Percentiles rank a stretch among this genome's conserved stretches.
Evolutionary conservation across 2,113 vertebrate genomes (phyloP).

Genomic region (Octodon degus): DNA sequence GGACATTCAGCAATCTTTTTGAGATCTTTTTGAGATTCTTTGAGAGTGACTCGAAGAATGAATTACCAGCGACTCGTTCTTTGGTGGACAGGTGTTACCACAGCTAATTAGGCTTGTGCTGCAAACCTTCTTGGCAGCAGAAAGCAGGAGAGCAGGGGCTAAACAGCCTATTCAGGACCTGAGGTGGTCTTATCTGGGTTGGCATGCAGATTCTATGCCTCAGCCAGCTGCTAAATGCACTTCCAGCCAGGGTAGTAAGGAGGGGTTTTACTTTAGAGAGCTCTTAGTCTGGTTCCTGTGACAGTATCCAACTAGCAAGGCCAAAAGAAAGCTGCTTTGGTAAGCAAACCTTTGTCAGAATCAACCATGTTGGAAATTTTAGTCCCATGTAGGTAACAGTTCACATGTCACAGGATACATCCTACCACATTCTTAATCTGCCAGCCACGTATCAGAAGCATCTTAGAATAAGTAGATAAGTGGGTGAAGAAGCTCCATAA

Average conservation of each 20-base stretch:
- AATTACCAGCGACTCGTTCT: conserved; percentile 50
- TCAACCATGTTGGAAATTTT: background rate
- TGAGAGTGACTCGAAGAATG: too few species aligned
- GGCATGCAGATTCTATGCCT: background rate
- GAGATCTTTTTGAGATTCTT: too few species aligned
- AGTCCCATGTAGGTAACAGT: background rate
- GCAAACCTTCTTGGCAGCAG: background rate
- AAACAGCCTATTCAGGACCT: background rate
- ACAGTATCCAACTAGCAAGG: background rate
- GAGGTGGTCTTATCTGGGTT: background rate
- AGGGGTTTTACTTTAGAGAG: background rate
- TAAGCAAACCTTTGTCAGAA: background rate
- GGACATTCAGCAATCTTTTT: conserved; percentile 27
- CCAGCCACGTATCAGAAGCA: background rate
- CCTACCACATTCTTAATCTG: background rate
- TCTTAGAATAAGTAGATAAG: background rate
- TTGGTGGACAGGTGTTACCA: background rate
- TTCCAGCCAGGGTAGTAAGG: background rate
- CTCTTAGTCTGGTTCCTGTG: background rate
- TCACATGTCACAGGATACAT: background rate
- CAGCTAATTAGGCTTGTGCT: conserved; percentile 36
- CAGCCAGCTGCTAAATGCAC: background rate
- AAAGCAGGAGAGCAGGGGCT: background rate
- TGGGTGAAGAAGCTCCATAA: background rate
- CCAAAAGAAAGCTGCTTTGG: background rate